Percentiles rank a stretch among this genome's conserved stretches.
Evolutionary conservation across 23 tunicate species (phyloP).

Genomic region (Phallusia fumigata): DNA sequence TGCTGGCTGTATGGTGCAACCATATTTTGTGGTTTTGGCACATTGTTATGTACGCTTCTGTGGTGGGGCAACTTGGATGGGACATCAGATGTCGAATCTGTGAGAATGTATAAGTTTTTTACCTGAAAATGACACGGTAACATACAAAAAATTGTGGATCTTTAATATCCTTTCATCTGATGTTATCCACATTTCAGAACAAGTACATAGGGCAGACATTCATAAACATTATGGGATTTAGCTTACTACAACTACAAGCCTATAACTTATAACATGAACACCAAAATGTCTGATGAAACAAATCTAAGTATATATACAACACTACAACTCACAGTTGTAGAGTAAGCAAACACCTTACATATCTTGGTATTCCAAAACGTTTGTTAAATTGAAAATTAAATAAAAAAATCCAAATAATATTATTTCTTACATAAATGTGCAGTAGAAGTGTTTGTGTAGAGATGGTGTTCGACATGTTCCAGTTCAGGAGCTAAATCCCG

Average conservation of each 20-base stretch:
- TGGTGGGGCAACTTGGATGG: neutral
- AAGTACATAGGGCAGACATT: too few relatives aligned
- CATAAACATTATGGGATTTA: too few relatives aligned
- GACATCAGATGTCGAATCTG: neutral
- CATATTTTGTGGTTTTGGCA: neutral
- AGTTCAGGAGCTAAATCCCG: conserved; percentile 25
- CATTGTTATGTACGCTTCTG: neutral
- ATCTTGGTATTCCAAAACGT: too few relatives aligned
- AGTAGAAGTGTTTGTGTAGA: neutral
- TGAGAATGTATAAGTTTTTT: neutral
- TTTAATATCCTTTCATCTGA: too few relatives aligned
- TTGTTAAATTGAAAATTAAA: neutral
- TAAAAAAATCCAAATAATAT: neutral
- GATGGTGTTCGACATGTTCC: conserved; percentile 1
- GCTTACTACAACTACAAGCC: neutral
- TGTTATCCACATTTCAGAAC: too few relatives aligned
- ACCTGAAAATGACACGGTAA: too few relatives aligned
- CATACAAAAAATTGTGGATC: too few relatives aligned
- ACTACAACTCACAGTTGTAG: too few relatives aligned
- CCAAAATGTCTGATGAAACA: too few relatives aligned
- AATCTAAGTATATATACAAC: too few relatives aligned
- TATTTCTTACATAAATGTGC: neutral
- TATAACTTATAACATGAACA: too few relatives aligned
- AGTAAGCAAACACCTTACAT: too few relatives aligned
- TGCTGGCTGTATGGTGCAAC: conserved; percentile 6